Percentiles rank a stretch among this genome's conserved stretches.
phyloP scores from a whole-genome alignment of 2,113 vertebrate genomes.

The Passerina amoena region DNA sequence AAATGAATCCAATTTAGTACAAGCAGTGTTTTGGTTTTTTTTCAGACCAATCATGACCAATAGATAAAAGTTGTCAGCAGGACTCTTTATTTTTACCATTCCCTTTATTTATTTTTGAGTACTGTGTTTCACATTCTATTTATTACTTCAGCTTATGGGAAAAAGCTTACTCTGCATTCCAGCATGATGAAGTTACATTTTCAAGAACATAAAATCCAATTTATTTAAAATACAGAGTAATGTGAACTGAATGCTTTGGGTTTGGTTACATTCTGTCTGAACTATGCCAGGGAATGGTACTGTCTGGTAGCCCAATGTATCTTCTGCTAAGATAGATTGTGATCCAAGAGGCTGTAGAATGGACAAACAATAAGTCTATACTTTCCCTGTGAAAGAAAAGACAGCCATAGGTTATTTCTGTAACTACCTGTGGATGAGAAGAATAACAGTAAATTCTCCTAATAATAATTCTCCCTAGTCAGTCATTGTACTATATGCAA shows the following conservation, averaged over 20 bases:
- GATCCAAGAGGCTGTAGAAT: conserved; percentile 16
- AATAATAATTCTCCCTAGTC: background rate
- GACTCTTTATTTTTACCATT: conserved; percentile 55
- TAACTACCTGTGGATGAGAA: conserved; percentile 9
- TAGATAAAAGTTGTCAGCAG: conserved; percentile 41
- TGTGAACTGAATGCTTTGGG: conserved; percentile 37
- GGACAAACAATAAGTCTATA: conserved; percentile 9
- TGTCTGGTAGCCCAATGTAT: conserved; percentile 22
- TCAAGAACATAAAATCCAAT: conserved; percentile 36
- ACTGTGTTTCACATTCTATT: conserved; percentile 34
- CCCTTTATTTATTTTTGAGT: conserved; percentile 43
- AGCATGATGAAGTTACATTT: conserved; percentile 30
- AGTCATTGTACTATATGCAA: background rate
- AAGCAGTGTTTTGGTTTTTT: conserved; percentile 14
- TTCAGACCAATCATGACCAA: conserved; percentile 40
- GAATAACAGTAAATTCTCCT: background rate
- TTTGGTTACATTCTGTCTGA: conserved; percentile 31
- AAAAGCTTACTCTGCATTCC: conserved; percentile 23
- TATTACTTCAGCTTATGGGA: conserved; percentile 45
- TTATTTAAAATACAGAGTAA: conserved; percentile 22
- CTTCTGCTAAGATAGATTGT: conserved; percentile 16
- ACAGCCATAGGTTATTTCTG: conserved; percentile 3
- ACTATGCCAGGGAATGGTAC: background rate
- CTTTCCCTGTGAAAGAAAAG: background rate
- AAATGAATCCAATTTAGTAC: conserved; percentile 30